Conservation (phyloP, 1,140 invertebrate species). For the Apis mellifera region Amel_HAv3.1 CM009942.2:11466001-11466500, state of each 20-base stretch:
- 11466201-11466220: slow-evolving; percentile 73
- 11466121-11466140: slow-evolving; percentile 59
- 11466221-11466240: slow-evolving; percentile 75
- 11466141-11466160: slow-evolving; percentile 54
- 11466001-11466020: slow-evolving; percentile 75
- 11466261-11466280: slow-evolving; percentile 75
- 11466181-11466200: slow-evolving; percentile 78
- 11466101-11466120: slow-evolving; percentile 59
- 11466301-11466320: slow-evolving; percentile 76
- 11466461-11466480: neutral
- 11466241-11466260: slow-evolving; percentile 78
- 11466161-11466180: slow-evolving; percentile 54
- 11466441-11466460: neutral
- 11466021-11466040: slow-evolving; percentile 72
- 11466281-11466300: slow-evolving; percentile 80
- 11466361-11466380: neutral
- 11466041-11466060: slow-evolving; percentile 74
- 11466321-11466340: slow-evolving; percentile 75
- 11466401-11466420: no score
- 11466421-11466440: no score
- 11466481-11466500: neutral
- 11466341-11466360: slow-evolving; percentile 52
- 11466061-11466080: slow-evolving; percentile 45
- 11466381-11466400: neutral
- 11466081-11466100: slow-evolving; percentile 61